A percentile compares a stretch with the other conserved stretches of the same genome.
These are phyloP conservation scores for Luscinia megarhynchos DNA, from an alignment of 2,797 vertebrate genomes.

Conservation along the genomic window DNA sequence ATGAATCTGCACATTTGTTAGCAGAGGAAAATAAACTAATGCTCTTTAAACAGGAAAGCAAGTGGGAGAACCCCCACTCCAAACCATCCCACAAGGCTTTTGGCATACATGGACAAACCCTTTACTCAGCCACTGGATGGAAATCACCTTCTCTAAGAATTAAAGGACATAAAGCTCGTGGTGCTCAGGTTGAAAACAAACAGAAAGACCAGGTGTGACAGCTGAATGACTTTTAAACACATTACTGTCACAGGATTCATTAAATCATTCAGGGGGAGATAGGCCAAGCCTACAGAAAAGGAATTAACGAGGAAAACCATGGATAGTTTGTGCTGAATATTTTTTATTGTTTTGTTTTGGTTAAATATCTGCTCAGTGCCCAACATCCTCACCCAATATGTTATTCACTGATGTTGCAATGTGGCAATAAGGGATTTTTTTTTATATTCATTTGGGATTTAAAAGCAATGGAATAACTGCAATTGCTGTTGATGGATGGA, in stretches of 20 bases:
- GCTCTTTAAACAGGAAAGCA: neutral
- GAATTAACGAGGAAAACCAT: neutral
- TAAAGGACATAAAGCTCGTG: neutral
- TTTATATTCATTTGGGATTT: neutral
- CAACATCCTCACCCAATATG: neutral
- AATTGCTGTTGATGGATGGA: neutral
- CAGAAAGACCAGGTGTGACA: neutral
- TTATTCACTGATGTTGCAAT: neutral
- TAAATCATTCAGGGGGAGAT: neutral
- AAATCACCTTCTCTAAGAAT: neutral
- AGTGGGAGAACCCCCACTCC: neutral
- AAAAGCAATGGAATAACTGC: conserved; percentile 22
- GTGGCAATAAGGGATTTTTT: neutral
- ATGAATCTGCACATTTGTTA: neutral
- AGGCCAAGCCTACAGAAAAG: neutral
- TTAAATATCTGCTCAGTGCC: neutral
- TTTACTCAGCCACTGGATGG: neutral
- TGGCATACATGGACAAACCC: rapidly evolving
- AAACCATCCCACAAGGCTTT: neutral
- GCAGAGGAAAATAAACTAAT: neutral
- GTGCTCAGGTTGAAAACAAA: neutral
- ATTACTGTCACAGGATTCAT: neutral
- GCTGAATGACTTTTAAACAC: neutral
- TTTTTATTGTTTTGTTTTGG: neutral
- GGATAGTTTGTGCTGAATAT: neutral